Evolutionary conservation across 2,797 vertebrate genomes (phyloP).

Genomic region (Rhinichthys osculus): DNA sequence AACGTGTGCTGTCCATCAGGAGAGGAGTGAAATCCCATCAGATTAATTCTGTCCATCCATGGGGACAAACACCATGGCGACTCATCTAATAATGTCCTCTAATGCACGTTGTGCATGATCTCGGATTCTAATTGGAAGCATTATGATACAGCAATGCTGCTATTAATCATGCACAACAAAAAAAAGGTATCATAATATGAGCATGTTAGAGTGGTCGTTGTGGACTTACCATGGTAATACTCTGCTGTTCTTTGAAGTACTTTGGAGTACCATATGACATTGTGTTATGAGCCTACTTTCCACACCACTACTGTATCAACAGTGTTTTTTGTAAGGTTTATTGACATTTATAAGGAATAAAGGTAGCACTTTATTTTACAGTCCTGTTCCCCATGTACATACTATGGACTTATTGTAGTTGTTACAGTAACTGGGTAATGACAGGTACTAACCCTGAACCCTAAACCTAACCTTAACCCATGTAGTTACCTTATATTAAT

Average conservation of each 20-base stretch:
- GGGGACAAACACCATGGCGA: constrained; percentile 29
- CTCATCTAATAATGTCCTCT: background rate
- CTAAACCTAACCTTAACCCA: too few species aligned
- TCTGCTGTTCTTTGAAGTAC: background rate
- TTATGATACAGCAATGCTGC: background rate
- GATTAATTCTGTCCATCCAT: background rate
- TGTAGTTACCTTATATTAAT: too few species aligned
- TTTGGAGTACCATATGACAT: background rate
- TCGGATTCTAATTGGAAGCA: background rate
- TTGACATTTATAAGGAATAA: background rate
- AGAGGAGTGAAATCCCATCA: constrained; percentile 46
- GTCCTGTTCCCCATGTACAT: too few species aligned
- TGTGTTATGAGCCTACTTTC: background rate
- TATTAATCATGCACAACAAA: background rate
- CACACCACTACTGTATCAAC: background rate
- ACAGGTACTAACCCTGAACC: too few species aligned
- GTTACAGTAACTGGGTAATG: too few species aligned
- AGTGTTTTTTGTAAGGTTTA: background rate
- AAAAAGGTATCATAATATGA: background rate
- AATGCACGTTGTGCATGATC: background rate
- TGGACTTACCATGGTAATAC: background rate
- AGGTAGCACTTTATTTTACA: too few species aligned
- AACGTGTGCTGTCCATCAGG: constrained; percentile 61
- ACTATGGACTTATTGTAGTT: too few species aligned
- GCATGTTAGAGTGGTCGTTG: background rate